Base-by-base conservation (phyloP, 2,113 vertebrate species). In the Nycticebus coucang region DNA sequence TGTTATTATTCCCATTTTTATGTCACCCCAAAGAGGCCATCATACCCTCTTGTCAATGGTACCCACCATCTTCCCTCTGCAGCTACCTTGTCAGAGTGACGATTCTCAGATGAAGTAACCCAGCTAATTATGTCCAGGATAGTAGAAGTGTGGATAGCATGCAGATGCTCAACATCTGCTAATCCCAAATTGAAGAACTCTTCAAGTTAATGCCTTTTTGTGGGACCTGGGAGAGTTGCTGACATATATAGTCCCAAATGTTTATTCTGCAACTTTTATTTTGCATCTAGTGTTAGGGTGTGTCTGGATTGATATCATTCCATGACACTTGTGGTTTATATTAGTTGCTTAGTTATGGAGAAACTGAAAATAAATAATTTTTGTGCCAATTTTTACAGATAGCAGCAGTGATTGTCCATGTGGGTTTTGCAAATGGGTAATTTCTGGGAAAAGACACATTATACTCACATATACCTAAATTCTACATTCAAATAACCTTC, bases 161-260 rank as follows among this genome's bases (percentile, higher is more conserved):
- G 33, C 97, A 97, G 96, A 96, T 97, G 96, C 91, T 91, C 88
- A 94, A 94, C 97, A 97, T 95, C 96, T 98, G 97, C 79, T 91
- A 55, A 91, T 83, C 68, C 74, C 19, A 89, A 94, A 95, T 80
- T 95, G 96, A 97, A 83, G 93, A 95, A 94, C 85, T 93, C 78
- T 91, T 97, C 94, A 97, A 91, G 80, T 94, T 86, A 92, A 94
- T 88, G 95, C 59, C 68, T 92, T 95, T 94, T 89, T 37, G 19
- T 50, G 82, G 82, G 82, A 88, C 37, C 45, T 95, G 95, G 81
- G 95, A 96, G 74, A 93, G 84, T 82, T 89, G 94, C 64, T 97
- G 96, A 97, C 95, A 97, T 74, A 90, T 11, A 85, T 50, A 77
- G 88, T 95, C 88, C 94, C 97, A 93, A 93, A 95, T 72, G 94